Base-by-base conservation (phyloP, 2,888 invertebrate species). In the Drosophila flavopinicola region DNA sequence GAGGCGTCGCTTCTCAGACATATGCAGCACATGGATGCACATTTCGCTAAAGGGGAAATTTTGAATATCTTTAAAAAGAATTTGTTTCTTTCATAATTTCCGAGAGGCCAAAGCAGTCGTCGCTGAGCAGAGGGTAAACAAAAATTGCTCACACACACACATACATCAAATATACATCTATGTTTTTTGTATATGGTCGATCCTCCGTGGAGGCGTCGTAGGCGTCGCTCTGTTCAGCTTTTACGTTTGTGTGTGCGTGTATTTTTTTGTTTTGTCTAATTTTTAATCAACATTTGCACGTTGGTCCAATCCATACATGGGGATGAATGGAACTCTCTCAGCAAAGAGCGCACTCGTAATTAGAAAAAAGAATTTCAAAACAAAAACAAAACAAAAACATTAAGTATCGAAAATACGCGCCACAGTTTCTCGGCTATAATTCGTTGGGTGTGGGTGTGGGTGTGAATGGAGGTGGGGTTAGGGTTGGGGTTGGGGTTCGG, bases 291-390 rank as follows among this genome's bases (percentile, higher is more conserved):
- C 86, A 79, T 83, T 87, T 78, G 83, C 78, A 84, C 85, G 78
- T 87, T 86, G 75, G 78, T 78, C 88, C 87, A 90, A 91, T 89
- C 90, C 90, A 91, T 91, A 91, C 91, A 91, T 91, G 90, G 74
- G 90, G 88, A 89, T 87, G 88, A 87, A 85, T 88, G 83, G 86
- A 88, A 85, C 75, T 78, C 80, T 75, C 87, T 78, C 89, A 45
- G 9, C 59, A 67, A 48, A 45, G 51, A 69, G 75, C 61, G 51
- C 63, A 73, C 63, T 67, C 74, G 67, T 53, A 80, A 84, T 82
- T 82, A 70, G 75, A 66, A 75, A 85, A 73, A 79, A 77, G 66
- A 82, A 84, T 71, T 78, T 75, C 44, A 61, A 83, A 84, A 70
- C 60, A 75, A 61, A 83, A 84, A 70, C 60, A 75, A 73, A 83